Evolutionary conservation across 2,888 invertebrate species (phyloP).

Genomic region (Reticulitermes lucifugus): DNA sequence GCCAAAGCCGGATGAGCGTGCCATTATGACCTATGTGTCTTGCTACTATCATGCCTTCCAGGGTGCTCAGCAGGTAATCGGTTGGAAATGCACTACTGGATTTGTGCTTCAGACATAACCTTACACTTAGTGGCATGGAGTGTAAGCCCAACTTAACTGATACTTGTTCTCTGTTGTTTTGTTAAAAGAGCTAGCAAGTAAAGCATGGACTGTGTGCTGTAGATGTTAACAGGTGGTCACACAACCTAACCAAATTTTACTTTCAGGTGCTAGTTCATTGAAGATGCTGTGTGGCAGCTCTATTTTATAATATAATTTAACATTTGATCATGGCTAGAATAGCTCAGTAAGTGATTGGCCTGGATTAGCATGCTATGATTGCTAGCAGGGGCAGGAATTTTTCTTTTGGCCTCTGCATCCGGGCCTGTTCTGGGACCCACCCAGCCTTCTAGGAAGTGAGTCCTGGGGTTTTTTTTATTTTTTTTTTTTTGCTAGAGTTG

Average conservation of each 20-base stretch:
- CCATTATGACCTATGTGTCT: slow-evolving; percentile 99
- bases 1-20: slow-evolving; percentile 99
- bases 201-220: not conserved
- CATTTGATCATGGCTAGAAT: too few relatives aligned
- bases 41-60: slow-evolving; percentile 99
- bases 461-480: too few relatives aligned
- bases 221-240: not conserved
- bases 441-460: too few relatives aligned
- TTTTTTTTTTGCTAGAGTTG: too few relatives aligned
- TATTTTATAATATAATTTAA: not conserved
- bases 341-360: too few relatives aligned
- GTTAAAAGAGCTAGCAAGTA: not conserved
- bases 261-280: not conserved
- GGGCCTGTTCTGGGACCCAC: too few relatives aligned
- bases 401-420: too few relatives aligned
- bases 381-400: too few relatives aligned
- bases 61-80: slow-evolving; percentile 95
- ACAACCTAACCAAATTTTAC: not conserved
- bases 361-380: too few relatives aligned
- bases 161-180: not conserved
- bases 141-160: not conserved
- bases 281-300: not conserved
- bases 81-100: slow-evolving; percentile 11
- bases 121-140: slow-evolving; percentile 9
- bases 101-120: slow-evolving; percentile 21